Percentiles rank a stretch among this genome's conserved stretches.
Conservation (phyloP, 2,888 invertebrate genomes). For the Agrochola macilenta region DNA sequence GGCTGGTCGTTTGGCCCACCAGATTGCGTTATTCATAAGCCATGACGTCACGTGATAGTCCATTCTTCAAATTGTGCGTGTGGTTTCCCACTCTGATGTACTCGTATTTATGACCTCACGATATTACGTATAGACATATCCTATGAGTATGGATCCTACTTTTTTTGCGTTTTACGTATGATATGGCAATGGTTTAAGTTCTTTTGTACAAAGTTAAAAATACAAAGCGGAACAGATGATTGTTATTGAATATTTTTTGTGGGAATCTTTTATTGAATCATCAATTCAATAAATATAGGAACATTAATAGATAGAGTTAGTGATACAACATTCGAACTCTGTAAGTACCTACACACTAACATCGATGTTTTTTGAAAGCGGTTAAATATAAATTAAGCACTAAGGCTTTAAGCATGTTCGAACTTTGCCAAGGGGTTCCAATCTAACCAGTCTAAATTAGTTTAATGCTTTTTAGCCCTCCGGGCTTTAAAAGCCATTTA, state of each 20-base stretch:
- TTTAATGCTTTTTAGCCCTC: conserved; percentile 16
- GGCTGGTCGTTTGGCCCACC: conserved; percentile 55
- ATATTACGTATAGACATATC: neutral
- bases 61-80: conserved; percentile 30
- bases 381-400: neutral
- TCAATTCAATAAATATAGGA: conserved; percentile 7
- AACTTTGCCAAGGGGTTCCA: neutral
- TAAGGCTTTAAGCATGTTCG: neutral
- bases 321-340: neutral
- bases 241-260: conserved; percentile 9
- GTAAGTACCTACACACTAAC: neutral
- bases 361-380: neutral
- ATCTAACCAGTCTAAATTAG: neutral
- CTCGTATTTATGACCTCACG: conserved; percentile 39
- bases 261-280: conserved; percentile 11
- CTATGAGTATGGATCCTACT: conserved; percentile 20
- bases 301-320: neutral
- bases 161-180: conserved; percentile 29
- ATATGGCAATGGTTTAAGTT: conserved; percentile 16
- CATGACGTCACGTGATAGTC: conserved; percentile 49
- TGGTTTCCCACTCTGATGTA: conserved; percentile 31
- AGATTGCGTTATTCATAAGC: conserved; percentile 46
- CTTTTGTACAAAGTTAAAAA: conserved; percentile 10
- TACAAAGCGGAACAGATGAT: conserved; percentile 28
- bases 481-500: conserved; percentile 22